Percentiles rank a stretch among this genome's conserved stretches.
phyloP scores from a whole-genome alignment of 2,888 invertebrate species.

The Allacma fusca region DNA sequence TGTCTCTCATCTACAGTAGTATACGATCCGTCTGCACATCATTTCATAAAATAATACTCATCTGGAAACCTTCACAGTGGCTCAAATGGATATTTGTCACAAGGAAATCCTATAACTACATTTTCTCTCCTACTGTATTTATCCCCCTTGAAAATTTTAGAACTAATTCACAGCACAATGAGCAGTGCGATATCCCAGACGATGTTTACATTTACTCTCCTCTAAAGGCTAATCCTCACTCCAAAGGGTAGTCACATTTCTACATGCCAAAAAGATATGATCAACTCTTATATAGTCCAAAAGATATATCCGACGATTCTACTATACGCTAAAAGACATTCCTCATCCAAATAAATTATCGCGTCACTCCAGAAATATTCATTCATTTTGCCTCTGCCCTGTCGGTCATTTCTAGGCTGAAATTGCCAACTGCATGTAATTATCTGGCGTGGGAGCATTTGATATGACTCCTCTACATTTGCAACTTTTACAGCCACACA shows the following conservation, averaged over 20 bases:
- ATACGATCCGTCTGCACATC: neutral
- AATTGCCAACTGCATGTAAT: neutral
- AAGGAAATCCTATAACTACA: neutral
- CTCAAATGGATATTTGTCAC: neutral
- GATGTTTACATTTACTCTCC: no score
- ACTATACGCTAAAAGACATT: no score
- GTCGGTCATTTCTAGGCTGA: neutral
- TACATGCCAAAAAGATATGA: no score
- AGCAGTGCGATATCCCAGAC: no score
- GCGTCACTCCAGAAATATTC: neutral
- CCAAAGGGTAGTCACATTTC: no score
- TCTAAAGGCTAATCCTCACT: no score
- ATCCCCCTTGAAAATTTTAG: no score
- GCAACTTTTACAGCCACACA: neutral
- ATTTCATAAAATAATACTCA: neutral
- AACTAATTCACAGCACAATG: no score
- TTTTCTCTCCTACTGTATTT: neutral
- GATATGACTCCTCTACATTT: neutral
- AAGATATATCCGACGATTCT: no score
- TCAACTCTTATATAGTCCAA: no score
- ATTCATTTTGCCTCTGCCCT: neutral
- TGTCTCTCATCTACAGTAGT: neutral
- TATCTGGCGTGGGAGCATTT: neutral
- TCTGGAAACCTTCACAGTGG: neutral
- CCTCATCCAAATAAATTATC: no score